A percentile compares a stretch with the other conserved stretches of the same genome.
Conservation (phyloP, 1,140 invertebrate genomes). For the Colletes gigas region DNA sequence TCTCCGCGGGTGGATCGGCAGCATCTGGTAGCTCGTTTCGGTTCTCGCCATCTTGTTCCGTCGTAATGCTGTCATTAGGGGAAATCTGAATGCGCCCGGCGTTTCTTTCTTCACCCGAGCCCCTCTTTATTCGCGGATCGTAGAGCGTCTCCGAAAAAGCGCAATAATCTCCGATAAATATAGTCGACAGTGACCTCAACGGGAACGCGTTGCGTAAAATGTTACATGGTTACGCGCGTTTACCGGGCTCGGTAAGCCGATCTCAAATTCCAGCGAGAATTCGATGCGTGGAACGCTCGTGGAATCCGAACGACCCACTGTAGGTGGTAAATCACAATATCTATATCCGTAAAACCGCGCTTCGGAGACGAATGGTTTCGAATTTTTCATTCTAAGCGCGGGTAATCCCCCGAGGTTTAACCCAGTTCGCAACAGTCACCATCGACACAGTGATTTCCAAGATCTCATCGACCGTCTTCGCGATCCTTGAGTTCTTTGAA, state of each 20-base stretch:
- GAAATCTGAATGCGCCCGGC: constrained; percentile 1
- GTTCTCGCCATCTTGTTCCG: constrained; percentile 3
- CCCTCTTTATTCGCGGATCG: constrained; percentile 1
- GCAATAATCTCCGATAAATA: constrained; percentile 33
- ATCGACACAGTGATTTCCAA: too few species aligned
- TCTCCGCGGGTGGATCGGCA: constrained; percentile 3
- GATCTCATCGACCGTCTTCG: too few species aligned
- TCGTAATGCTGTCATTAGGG: constrained; percentile 9
- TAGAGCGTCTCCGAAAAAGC: constrained; percentile 15
- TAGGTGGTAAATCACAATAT: too few species aligned
- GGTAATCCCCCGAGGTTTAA: too few species aligned
- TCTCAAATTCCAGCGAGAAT: background rate
- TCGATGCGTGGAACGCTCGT: background rate
- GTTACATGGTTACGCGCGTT: constrained; percentile 8
- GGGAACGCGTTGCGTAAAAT: background rate
- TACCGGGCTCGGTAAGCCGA: background rate
- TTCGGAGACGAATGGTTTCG: too few species aligned
- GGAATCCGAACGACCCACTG: too few species aligned
- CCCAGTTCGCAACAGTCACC: too few species aligned
- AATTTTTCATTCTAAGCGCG: too few species aligned
- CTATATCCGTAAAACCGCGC: too few species aligned
- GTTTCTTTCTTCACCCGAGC: background rate
- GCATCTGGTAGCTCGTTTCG: constrained; percentile 19
- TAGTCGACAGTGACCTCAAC: background rate
- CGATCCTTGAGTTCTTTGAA: too few species aligned